Evolutionary conservation across 2,888 invertebrate species (phyloP).

Genomic region (Morpho helenor): DNA sequence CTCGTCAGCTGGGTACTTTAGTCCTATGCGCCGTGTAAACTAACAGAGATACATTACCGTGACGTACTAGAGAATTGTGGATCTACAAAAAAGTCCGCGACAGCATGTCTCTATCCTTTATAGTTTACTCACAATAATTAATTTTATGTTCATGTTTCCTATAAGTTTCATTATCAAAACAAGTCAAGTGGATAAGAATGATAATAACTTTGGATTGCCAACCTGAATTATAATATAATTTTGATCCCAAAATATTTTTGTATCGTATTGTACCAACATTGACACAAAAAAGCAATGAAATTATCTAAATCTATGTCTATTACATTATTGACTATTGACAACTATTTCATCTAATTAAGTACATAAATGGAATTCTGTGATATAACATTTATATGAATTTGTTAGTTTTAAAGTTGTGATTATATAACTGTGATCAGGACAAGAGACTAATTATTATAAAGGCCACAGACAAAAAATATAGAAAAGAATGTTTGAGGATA

Average conservation of each 20-base stretch:
- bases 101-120: no score
- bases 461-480: no score
- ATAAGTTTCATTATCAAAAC: background rate
- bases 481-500: no score
- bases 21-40: no score
- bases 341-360: slow-evolving; percentile 61
- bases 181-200: slow-evolving; percentile 16
- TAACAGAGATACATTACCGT: no score
- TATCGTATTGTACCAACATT: slow-evolving; percentile 21
- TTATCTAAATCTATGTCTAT: slow-evolving; percentile 43
- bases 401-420: slow-evolving; percentile 2
- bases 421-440: background rate
- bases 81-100: no score
- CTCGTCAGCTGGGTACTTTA: no score
- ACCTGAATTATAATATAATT: slow-evolving; percentile 42
- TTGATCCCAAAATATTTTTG: slow-evolving; percentile 62
- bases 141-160: no score
- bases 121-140: no score
- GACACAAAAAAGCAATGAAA: slow-evolving; percentile 37
- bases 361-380: slow-evolving; percentile 50
- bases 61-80: no score
- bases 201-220: slow-evolving; percentile 42
- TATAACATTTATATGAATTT: slow-evolving; percentile 16
- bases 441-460: background rate
- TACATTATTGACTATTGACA: slow-evolving; percentile 57